Evolutionary conservation across 2,888 invertebrate species (phyloP), one percentile per base, ranked within the genome.

Genomic region (Zygogramma bicolorata): DNA sequence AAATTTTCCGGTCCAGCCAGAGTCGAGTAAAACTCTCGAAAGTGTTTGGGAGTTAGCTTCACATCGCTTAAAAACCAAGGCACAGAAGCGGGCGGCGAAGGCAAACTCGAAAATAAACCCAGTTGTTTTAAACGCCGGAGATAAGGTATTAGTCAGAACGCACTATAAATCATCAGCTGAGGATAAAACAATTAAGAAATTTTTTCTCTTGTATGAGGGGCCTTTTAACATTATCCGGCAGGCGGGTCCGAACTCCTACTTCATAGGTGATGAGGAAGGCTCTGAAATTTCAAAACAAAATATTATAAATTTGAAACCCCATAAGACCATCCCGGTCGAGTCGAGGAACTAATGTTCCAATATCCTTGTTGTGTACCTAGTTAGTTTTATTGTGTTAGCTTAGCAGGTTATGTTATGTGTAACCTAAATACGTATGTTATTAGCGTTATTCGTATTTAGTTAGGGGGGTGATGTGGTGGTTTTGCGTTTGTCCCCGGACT

Each of bases 151-250:
- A 10, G 68, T 60, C 0, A 15, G 61, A 1, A 46, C 46, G 3
- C 68, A 68, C 10, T 29, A n/a, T 3, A 13, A 27, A 13, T 68
- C 31, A 6, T 68, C 53, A 6, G 53, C 49, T 18, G 61, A 60
- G 10, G 15, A 46, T 34, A 60, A n/a, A 6, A 40, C 42, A 25
- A 68, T 61, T 8, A 42, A 61, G 22, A 68, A 68, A 34, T 61
- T 61, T n/a, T 46, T 68, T 8, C 20, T 60, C n/a, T 31, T 68
- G n/a, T 68, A 61, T 68, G 29, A 13, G 13, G 68, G 61, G 13
- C 68, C 57, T 34, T 22, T 34, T 3, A 1, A 25, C 1, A 29
- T 46, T 0, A 42, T n/a, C 13, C 29, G 46, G 13, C 59, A 20
- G n/a, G 7, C 6, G 7, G 42, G 42, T 15, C 42, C 7, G 7